Evolutionary conservation across 2,888 invertebrate species (phyloP), one percentile per base, ranked within the genome.

Genomic region (Schizotus pectinicornis): DNA sequence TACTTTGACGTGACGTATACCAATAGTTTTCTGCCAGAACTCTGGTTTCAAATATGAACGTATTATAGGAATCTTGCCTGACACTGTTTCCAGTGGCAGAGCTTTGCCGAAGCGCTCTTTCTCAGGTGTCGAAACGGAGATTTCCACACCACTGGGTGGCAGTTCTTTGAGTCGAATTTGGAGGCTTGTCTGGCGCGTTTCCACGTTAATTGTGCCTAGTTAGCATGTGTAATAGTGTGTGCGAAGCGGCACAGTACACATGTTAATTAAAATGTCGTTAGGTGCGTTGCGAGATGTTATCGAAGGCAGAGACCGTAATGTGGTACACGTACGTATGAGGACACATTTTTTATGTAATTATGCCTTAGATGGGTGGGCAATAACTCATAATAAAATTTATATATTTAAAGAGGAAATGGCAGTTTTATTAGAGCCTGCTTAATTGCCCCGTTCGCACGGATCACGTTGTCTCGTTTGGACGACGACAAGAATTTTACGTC

Each of bases 151-250:
- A 9, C 38, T 38, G 38, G 9, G 14, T 38, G 12, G 38, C 12
- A 13, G 12, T 38, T 38, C n/a, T 37, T 11, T 6, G 36, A 47
- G 8, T 32, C 47, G 47, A 35, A 13, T 36, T 47, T 47, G 30
- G 35, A 9, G 8, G 45, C 6, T 45, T 13, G 13, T 34, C 30
- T 45, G 31, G n/a, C 36, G 12, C 55, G 36, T 48, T 48, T 48
- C 37, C n/a, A 49, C 33, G 39, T 39, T 57, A 57, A 57, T 52
- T 52, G 57, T 65, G 54, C 61, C 60, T 63, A 68, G 64, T 71
- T 70, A 71, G 70, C 68, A 67, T 69, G 69, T 68, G 69, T 71
- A 69, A 65, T 69, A 69, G 65, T 66, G 67, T 70, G 66, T 68
- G 65, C 67, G 61, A 66, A 64, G 68, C 69, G 64, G 67, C 65